phyloP scores from a whole-genome alignment of 2,888 invertebrate genomes.

The Lasioglossum villosulum region DNA sequence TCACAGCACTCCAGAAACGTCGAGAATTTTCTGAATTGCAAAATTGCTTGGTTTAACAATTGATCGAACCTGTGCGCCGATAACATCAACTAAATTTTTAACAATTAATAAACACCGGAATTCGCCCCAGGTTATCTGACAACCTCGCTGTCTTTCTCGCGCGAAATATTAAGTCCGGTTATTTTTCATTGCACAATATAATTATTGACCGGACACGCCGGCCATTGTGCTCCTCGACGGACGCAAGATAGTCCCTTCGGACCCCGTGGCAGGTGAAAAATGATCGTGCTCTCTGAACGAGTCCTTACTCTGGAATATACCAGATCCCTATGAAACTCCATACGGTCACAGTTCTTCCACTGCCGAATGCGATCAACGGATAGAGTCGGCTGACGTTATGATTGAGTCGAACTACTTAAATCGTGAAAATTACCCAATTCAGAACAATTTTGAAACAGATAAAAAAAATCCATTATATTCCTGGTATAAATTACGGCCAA shows the following conservation, averaged over 20 bases:
- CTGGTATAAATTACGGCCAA: neutral
- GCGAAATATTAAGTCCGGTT: conserved; percentile 72
- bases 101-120: conserved; percentile 59
- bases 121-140: conserved; percentile 30
- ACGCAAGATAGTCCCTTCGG: conserved; percentile 67
- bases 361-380: no score
- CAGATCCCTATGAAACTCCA: neutral
- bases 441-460: neutral
- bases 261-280: conserved; percentile 64
- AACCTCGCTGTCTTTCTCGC: conserved; percentile 36
- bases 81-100: no score
- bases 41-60: no score
- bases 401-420: neutral
- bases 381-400: neutral
- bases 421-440: neutral
- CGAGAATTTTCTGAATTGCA: no score
- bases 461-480: neutral
- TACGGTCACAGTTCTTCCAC: neutral
- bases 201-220: conserved; percentile 70
- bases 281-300: conserved; percentile 39
- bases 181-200: conserved; percentile 74
- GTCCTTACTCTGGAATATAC: neutral
- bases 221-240: conserved; percentile 55
- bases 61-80: no score
- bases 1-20: no score